These are phyloP conservation scores for Octodon degus DNA, from an alignment of 2,113 vertebrate genomes.

Conservation along the genomic window DNA sequence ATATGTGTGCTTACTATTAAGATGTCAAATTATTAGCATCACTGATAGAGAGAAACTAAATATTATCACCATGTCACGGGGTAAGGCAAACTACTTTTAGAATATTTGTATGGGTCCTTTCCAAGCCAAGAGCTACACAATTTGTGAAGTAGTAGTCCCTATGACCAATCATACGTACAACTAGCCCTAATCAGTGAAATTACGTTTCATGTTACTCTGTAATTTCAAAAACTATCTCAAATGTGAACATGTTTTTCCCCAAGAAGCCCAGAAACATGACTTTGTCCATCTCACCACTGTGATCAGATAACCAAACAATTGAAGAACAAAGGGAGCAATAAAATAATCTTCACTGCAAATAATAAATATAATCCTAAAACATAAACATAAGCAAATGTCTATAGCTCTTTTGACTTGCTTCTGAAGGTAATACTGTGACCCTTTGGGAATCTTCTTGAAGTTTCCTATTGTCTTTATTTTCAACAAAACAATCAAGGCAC, in stretches of 20 bases:
- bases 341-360: constrained; percentile 14
- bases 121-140: neutral
- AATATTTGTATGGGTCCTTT: neutral
- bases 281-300: constrained; percentile 30
- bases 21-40: neutral
- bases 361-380: constrained; percentile 34
- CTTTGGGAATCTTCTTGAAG: neutral
- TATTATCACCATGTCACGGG: neutral
- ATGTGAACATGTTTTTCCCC: constrained; percentile 17
- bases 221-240: constrained; percentile 42
- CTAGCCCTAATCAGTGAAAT: neutral
- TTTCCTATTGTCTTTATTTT: constrained; percentile 23
- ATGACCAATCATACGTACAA: constrained; percentile 12
- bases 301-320: constrained; percentile 23
- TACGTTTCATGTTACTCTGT: neutral
- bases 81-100: constrained; percentile 20
- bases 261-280: neutral
- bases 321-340: constrained; percentile 38
- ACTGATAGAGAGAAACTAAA: constrained; percentile 29
- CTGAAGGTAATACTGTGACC: neutral
- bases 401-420: constrained; percentile 39
- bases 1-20: constrained; percentile 4
- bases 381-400: neutral
- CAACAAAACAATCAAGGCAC: neutral
- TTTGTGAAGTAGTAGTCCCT: neutral